These are phyloP conservation scores for Euphydryas editha DNA, from an alignment of 2,888 invertebrate species.

Conservation along the genomic window DNA sequence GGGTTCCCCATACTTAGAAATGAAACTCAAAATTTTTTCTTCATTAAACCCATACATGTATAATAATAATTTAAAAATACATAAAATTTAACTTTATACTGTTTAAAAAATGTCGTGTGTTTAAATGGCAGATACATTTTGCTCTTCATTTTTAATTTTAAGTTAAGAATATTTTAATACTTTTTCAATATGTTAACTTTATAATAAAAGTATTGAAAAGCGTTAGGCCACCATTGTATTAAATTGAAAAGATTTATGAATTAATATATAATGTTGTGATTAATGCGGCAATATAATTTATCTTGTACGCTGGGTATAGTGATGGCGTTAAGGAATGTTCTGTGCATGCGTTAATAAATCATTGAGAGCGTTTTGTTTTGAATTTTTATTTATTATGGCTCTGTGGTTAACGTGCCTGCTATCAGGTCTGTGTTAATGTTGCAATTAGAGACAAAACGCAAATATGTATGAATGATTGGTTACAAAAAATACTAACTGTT, in stretches of 20 bases:
- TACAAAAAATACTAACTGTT: too few relatives aligned
- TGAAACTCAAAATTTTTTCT: too few relatives aligned
- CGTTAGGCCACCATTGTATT: background rate
- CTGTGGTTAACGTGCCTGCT: background rate
- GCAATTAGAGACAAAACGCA: too few relatives aligned
- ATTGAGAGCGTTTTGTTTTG: conserved; percentile 24
- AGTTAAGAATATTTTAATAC: background rate
- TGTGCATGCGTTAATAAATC: conserved; percentile 20
- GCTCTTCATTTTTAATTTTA: too few relatives aligned
- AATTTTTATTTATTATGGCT: background rate
- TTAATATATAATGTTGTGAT: conserved; percentile 34
- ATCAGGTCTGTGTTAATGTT: background rate
- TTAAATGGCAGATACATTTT: too few relatives aligned
- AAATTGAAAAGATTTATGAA: conserved; percentile 29
- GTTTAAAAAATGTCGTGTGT: too few relatives aligned
- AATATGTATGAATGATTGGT: too few relatives aligned
- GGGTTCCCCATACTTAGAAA: too few relatives aligned
- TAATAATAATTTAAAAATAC: too few relatives aligned
- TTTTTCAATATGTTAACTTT: background rate
- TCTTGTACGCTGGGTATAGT: conserved; percentile 10
- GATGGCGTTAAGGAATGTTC: conserved; percentile 18
- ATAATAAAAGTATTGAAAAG: background rate
- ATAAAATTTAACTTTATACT: too few relatives aligned
- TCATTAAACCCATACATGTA: too few relatives aligned
- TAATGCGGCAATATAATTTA: conserved; percentile 31